A percentile compares a stretch with the other conserved stretches of the same genome.
phyloP scores from a whole-genome alignment of 2,888 invertebrate species.

The Schizaphis graminum region DNA sequence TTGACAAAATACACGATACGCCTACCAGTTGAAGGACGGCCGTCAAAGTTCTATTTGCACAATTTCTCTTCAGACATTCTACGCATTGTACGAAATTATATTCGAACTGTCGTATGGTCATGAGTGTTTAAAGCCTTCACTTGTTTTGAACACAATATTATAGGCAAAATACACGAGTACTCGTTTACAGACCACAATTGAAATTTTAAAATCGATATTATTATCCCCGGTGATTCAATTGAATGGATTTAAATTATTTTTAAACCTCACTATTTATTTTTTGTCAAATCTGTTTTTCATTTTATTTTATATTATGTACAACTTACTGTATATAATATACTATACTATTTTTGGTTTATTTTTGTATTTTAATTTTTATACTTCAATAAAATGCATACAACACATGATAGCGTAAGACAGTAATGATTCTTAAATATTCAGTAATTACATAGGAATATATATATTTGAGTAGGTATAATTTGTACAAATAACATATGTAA shows the following conservation, averaged over 20 bases:
- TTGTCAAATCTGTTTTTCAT: neutral
- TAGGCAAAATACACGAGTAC: neutral
- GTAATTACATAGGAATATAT: neutral
- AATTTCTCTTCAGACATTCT: conserved; percentile 20
- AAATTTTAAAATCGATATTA: conserved; percentile 12
- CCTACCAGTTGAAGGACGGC: conserved; percentile 25
- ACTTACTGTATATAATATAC: neutral
- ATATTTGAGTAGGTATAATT: neutral
- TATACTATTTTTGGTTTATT: neutral
- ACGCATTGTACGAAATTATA: neutral
- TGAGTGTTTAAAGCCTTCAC: conserved; percentile 2
- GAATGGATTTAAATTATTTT: neutral
- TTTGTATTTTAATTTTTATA: neutral
- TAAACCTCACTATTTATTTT: neutral
- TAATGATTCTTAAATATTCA: conserved; percentile 5
- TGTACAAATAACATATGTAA: too few relatives aligned
- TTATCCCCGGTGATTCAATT: neutral
- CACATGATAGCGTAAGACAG: neutral
- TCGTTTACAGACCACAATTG: conserved; percentile 20
- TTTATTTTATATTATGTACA: neutral
- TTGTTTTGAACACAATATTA: neutral
- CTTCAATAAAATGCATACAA: neutral
- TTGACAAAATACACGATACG: conserved; percentile 48
- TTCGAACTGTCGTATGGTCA: neutral
- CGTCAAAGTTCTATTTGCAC: conserved; percentile 31